phyloP scores from a whole-genome alignment of 1,140 invertebrate genomes.

The Anadara kagoshimensis region DNA sequence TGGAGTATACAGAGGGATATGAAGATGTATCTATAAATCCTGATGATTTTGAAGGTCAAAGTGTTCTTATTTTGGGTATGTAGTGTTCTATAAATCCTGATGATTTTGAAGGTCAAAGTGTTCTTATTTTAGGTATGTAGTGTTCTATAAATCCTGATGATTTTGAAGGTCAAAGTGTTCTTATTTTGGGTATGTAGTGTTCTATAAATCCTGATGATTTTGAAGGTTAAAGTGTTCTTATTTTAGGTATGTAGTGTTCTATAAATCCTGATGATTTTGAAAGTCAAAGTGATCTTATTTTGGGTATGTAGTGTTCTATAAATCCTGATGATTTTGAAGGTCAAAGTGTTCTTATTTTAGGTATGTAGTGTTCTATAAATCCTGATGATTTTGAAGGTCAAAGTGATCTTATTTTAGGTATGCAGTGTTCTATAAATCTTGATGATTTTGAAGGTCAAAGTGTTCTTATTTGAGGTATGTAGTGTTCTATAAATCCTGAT shows the following conservation, averaged over 20 bases:
- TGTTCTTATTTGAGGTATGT: too few relatives aligned
- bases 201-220: not conserved
- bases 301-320: too few relatives aligned
- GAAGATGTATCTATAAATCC: constrained; percentile 70
- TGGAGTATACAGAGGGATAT: constrained; percentile 69
- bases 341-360: too few relatives aligned
- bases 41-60: constrained; percentile 73
- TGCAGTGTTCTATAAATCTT: too few relatives aligned
- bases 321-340: too few relatives aligned
- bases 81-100: constrained; percentile 71
- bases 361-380: too few relatives aligned
- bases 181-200: constrained; percentile 72
- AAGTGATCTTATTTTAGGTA: too few relatives aligned
- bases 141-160: constrained; percentile 70
- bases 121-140: constrained; percentile 73
- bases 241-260: constrained; percentile 66
- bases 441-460: too few relatives aligned
- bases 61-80: constrained; percentile 74
- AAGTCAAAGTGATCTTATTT: too few relatives aligned
- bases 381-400: too few relatives aligned
- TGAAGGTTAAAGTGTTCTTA: constrained; percentile 66
- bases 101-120: constrained; percentile 73
- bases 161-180: constrained; percentile 74
- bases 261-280: too few relatives aligned
- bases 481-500: too few relatives aligned